Evolutionary conservation across 1,140 invertebrate species (phyloP).

Genomic region (Heliconius congener): DNA sequence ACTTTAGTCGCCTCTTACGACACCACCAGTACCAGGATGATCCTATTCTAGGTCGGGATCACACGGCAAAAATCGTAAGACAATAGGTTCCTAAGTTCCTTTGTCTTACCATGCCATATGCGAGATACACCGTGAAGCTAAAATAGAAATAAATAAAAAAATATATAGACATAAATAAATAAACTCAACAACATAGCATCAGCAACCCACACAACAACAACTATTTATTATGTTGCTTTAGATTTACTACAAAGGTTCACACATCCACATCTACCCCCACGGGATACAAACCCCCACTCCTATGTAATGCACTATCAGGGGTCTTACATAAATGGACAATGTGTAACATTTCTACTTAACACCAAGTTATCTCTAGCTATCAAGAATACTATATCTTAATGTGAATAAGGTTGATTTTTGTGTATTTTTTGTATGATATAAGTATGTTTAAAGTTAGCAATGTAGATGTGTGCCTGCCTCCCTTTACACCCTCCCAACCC

Average conservation of each 20-base stretch:
- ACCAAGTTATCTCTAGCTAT: conserved; percentile 32
- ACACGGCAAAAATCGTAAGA: too few species aligned
- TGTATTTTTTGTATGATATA: background rate
- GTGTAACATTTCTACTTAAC: conserved; percentile 49
- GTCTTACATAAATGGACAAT: conserved; percentile 66
- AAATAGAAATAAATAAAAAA: background rate
- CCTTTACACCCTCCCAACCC: conserved; percentile 38
- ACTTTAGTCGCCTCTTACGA: too few species aligned
- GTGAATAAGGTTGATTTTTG: conserved; percentile 43
- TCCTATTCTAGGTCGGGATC: too few species aligned
- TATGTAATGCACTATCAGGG: conserved; percentile 58
- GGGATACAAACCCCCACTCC: conserved; percentile 41
- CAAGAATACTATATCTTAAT: conserved; percentile 25
- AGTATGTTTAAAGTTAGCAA: conserved; percentile 45
- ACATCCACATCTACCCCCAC: conserved; percentile 38
- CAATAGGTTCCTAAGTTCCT: too few species aligned
- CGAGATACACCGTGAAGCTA: background rate
- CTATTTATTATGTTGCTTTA: conserved; percentile 50
- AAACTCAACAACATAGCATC: background rate
- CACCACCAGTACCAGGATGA: too few species aligned
- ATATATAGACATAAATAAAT: background rate
- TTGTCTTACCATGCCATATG: background rate
- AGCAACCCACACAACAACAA: conserved; percentile 29
- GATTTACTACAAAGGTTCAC: conserved; percentile 50
- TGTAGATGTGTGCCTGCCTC: conserved; percentile 44